Evolutionary conservation across 2,113 vertebrate species (phyloP).

Genomic region (Oryzias melastigma): DNA sequence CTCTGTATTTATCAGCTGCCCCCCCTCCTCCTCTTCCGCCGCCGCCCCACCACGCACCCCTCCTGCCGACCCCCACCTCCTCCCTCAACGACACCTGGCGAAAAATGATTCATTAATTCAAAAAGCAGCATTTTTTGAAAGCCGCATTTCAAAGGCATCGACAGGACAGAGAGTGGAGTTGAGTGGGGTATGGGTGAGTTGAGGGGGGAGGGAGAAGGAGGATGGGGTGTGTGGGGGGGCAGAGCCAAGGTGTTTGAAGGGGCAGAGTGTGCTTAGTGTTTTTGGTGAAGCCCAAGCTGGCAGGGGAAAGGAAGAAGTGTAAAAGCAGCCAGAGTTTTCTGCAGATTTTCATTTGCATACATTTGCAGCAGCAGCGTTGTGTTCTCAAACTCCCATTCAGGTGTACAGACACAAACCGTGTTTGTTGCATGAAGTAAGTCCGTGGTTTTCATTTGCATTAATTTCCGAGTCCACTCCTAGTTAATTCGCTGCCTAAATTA

Average conservation of each 20-base stretch:
- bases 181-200: constrained; percentile 56
- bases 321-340: constrained; percentile 6
- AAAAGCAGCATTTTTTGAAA: constrained; percentile 79
- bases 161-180: constrained; percentile 69
- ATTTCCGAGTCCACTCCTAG: too few relatives aligned
- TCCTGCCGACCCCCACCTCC: constrained; percentile 6
- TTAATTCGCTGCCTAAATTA: neutral
- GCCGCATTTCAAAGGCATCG: constrained; percentile 79
- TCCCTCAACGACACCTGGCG: constrained; percentile 73
- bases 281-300: constrained; percentile 59
- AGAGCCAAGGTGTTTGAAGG: constrained; percentile 75
- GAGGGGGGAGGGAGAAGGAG: constrained; percentile 28
- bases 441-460: too few relatives aligned
- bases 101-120: constrained; percentile 83
- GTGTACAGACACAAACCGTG: neutral
- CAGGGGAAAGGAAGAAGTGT: neutral
- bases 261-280: constrained; percentile 73
- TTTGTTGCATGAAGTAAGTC: too few relatives aligned
- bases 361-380: neutral
- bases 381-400: too few relatives aligned
- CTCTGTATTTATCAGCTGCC: constrained; percentile 69
- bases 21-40: neutral
- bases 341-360: constrained; percentile 8
- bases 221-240: constrained; percentile 23
- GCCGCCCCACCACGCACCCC: neutral